Evolutionary conservation across 2,113 vertebrate species (phyloP).

Genomic region (Cromileptes altivelis): DNA sequence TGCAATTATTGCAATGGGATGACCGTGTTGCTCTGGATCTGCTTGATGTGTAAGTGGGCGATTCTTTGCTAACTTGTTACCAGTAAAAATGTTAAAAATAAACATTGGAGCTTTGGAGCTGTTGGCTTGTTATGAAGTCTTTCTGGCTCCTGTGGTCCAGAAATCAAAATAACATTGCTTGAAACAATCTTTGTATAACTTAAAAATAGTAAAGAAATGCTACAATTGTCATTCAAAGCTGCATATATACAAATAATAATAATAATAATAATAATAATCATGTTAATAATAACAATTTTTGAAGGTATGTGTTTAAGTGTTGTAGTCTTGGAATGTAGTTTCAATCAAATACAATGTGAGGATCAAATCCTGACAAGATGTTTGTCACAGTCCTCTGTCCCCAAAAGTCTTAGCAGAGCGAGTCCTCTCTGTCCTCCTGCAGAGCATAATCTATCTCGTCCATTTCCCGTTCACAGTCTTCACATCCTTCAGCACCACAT

Average conservation of each 20-base stretch:
- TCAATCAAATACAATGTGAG: neutral
- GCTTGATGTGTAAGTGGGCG: neutral
- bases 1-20: neutral
- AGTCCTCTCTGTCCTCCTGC: conserved; percentile 74
- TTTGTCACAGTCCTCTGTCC: neutral
- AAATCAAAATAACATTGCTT: neutral
- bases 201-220: neutral
- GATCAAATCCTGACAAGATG: too few relatives aligned
- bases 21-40: too few relatives aligned
- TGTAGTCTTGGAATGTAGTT: neutral
- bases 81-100: neutral
- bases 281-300: neutral
- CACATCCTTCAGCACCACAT: conserved; percentile 78
- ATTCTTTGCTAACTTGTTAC: neutral
- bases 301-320: conserved; percentile 8
- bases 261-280: too few relatives aligned
- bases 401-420: conserved; percentile 62
- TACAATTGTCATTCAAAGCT: neutral
- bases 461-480: conserved; percentile 83
- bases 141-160: neutral
- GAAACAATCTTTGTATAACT: neutral
- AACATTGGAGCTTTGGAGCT: neutral
- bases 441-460: conserved; percentile 77
- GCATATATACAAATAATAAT: neutral
- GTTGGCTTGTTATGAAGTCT: neutral